Conservation (phyloP, 2,888 invertebrate species). For the Bugulina stolonifera region DNA sequence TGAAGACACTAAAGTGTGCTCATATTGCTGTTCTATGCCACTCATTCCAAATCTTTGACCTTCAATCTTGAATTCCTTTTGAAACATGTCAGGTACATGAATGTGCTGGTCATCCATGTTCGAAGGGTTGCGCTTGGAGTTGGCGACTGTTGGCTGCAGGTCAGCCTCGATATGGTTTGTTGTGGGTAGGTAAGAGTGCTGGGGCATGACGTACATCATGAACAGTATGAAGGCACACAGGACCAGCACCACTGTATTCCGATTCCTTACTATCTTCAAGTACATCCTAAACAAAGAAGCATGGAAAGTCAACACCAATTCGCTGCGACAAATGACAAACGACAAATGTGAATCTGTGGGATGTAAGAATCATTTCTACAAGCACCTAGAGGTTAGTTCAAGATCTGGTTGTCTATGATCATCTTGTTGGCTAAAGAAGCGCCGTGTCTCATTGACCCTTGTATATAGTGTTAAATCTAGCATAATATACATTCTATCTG, state of each 20-base stretch:
- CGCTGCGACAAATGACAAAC: too few species aligned
- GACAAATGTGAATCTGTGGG: too few species aligned
- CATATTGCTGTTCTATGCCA: neutral
- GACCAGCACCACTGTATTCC: neutral
- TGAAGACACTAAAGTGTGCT: conserved; percentile 8
- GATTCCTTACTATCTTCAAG: neutral
- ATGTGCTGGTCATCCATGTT: neutral
- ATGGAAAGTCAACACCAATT: too few species aligned
- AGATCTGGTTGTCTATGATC: too few species aligned
- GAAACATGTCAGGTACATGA: neutral
- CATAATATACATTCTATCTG: too few species aligned
- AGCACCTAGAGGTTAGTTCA: too few species aligned
- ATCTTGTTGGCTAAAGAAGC: too few species aligned
- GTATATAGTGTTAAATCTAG: too few species aligned
- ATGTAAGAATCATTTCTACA: too few species aligned
- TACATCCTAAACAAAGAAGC: neutral
- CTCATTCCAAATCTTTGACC: neutral
- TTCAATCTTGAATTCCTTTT: neutral
- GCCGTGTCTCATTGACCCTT: too few species aligned
- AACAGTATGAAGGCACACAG: neutral
- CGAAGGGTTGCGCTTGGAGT: neutral
- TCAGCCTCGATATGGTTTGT: neutral
- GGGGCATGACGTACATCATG: neutral
- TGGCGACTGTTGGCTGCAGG: too few species aligned
- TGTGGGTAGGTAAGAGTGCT: neutral